These are phyloP conservation scores for Hypotaenidia okinawae DNA, from an alignment of 2,797 vertebrate genomes.

Conservation along the genomic window DNA sequence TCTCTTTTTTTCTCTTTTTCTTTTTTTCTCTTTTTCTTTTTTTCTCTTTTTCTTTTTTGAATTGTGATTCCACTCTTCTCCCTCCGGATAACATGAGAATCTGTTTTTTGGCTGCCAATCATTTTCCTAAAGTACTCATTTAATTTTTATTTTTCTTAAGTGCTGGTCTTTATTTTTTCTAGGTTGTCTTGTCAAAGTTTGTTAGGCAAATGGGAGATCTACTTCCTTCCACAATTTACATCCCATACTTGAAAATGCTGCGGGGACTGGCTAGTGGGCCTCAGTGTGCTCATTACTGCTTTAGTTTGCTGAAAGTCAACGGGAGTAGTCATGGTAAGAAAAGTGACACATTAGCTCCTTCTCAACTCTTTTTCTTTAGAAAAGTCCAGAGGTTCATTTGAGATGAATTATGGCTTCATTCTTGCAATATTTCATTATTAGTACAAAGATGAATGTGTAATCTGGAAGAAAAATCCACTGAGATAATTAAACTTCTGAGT, in stretches of 20 bases:
- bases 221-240: constrained; percentile 93
- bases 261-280: constrained; percentile 92
- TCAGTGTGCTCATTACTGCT: constrained; percentile 97
- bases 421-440: background rate
- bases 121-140: constrained; percentile 22
- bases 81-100: background rate
- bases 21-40: no score
- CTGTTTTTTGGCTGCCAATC: background rate
- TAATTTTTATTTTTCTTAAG: background rate
- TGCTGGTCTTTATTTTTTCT: constrained; percentile 51
- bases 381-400: background rate
- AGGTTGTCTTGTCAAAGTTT: constrained; percentile 99
- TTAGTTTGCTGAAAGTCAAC: constrained; percentile 95
- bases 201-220: constrained; percentile 99
- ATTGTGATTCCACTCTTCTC: background rate
- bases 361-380: background rate
- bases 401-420: background rate
- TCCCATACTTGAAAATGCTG: constrained; percentile 95
- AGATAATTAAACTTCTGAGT: background rate
- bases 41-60: background rate
- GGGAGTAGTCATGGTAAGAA: constrained; percentile 93
- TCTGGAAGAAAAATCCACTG: background rate
- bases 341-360: background rate
- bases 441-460: background rate
- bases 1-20: no score